Evolutionary conservation across 2,888 invertebrate species (phyloP), one percentile per base, ranked within the genome.

Genomic region (Nineta flava): DNA sequence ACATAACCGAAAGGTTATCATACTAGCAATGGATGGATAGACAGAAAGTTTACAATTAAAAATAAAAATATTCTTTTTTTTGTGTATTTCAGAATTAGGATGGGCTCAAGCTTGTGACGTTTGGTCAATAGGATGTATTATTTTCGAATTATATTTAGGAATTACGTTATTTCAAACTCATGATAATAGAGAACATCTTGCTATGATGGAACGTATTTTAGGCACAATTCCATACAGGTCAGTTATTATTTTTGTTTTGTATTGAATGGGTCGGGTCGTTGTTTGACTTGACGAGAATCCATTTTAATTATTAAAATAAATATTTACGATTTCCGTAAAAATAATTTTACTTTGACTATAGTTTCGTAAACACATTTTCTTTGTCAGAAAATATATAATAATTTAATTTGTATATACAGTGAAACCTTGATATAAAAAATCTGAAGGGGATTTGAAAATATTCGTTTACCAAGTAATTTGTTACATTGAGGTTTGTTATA

Each of bases 21-120:
- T n/a, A n/a, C n/a, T n/a, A n/a, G n/a, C n/a, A n/a, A n/a, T n/a
- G n/a, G n/a, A n/a, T n/a, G n/a, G n/a, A n/a, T n/a, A n/a, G n/a
- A n/a, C n/a, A n/a, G n/a, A n/a, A n/a, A n/a, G n/a, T n/a, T n/a
- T n/a, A n/a, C n/a, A n/a, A n/a, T n/a, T n/a, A n/a, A n/a, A n/a
- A n/a, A n/a, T n/a, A 26, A 26, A 5, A 21, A 31, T 9, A 31
- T 16, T 40, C 46, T 26, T 3, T 26, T 26, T 5, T n/a, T n/a
- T n/a, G n/a, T n/a, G n/a, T 26, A 50, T 55, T 73, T n/a, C 76
- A 86, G 99, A 99, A 74, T 75, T 99, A 59, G 99, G 97, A 46
- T 99, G 99, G 99, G 76, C 92, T 46, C 97, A 99, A 69, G 94
- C 97, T 13, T 99, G 99, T 71, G 99, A 99, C 73, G 95, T 99